Evolutionary conservation across 2,113 vertebrate genomes (phyloP).

Genomic region (Laticauda laticaudata): DNA sequence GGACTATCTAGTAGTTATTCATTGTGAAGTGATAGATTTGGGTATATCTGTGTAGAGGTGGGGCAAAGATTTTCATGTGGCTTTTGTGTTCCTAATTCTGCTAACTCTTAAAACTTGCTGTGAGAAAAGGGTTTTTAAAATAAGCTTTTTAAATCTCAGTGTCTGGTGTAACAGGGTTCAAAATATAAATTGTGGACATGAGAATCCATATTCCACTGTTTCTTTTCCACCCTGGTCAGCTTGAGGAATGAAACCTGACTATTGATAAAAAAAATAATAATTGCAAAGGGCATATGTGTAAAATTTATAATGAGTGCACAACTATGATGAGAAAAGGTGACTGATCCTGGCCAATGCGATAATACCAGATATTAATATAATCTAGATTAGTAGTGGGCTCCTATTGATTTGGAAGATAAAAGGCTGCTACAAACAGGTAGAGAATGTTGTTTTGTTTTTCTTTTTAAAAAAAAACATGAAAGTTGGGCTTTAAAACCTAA

Average conservation of each 20-base stretch:
- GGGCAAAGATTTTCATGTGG: background rate
- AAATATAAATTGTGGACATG: background rate
- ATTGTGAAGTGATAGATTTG: background rate
- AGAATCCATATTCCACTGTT: background rate
- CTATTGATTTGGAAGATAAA: constrained; percentile 32
- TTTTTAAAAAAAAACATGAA: background rate
- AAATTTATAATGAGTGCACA: background rate
- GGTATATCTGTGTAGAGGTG: background rate
- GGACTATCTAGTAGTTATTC: background rate
- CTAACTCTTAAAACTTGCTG: background rate
- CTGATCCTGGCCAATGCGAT: background rate
- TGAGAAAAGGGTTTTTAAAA: background rate
- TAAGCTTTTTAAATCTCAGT: background rate
- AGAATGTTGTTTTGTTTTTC: constrained; percentile 35
- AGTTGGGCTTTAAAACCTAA: constrained; percentile 32
- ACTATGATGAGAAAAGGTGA: background rate
- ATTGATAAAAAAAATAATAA: background rate
- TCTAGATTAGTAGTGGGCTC: accelerated
- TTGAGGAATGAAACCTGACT: background rate
- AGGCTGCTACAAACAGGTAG: constrained; percentile 30
- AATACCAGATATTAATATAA: background rate
- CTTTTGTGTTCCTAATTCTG: background rate
- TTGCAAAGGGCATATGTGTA: background rate
- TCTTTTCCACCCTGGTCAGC: background rate
- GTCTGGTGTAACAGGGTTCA: too few species aligned